phyloP scores from a whole-genome alignment of 53 echinoderm and acorn worm genomes.

The Henricia sp. region DNA sequence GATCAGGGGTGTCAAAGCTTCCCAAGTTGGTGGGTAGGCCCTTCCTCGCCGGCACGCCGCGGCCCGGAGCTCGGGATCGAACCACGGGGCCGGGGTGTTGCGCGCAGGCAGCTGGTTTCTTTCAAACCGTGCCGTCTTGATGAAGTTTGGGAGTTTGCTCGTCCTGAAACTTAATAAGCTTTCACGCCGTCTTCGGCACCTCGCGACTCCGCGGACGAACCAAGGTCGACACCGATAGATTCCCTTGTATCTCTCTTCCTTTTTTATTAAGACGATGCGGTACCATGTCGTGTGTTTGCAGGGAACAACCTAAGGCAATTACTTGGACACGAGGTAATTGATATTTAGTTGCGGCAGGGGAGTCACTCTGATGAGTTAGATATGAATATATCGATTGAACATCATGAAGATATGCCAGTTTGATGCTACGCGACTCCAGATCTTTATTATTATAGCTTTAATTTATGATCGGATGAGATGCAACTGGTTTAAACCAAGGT shows the following conservation, averaged over 20 bases:
- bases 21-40: conserved; percentile 48
- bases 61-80: conserved; percentile 32
- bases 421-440: conserved; percentile 25
- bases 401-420: conserved; percentile 49
- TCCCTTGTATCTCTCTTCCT: conserved; percentile 12
- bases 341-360: conserved; percentile 48
- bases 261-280: not conserved
- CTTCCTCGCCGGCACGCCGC: conserved; percentile 26
- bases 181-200: conserved; percentile 64
- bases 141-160: conserved; percentile 53
- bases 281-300: not conserved
- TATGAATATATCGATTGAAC: conserved; percentile 64
- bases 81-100: conserved; percentile 49
- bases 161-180: conserved; percentile 63
- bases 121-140: conserved; percentile 49
- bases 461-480: not conserved
- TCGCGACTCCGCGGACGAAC: conserved; percentile 54
- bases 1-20: conserved; percentile 58
- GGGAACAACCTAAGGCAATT: conserved; percentile 17
- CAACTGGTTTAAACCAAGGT: conserved; percentile 24
- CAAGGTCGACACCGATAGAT: conserved; percentile 44
- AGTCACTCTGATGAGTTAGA: conserved; percentile 55
- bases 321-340: conserved; percentile 62
- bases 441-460: conserved; percentile 16
- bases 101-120: conserved; percentile 59